Percentiles rank a stretch among this genome's conserved stretches.
Evolutionary conservation across 2,797 vertebrate genomes (phyloP).

Genomic region (Acropternis orthonyx): DNA sequence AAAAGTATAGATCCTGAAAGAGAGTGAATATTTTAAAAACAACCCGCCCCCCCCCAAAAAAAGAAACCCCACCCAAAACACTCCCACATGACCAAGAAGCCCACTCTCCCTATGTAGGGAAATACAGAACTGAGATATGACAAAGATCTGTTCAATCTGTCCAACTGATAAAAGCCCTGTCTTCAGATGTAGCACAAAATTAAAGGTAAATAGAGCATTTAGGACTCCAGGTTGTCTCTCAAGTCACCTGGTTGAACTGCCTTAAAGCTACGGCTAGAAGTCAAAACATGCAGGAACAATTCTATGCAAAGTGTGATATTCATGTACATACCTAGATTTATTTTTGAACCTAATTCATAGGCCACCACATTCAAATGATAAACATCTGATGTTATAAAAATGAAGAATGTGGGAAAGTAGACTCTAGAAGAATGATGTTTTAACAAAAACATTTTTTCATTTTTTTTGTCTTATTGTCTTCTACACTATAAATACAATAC

Average conservation of each 20-base stretch:
- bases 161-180: background rate
- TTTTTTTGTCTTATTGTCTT: background rate
- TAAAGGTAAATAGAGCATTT: background rate
- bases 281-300: background rate
- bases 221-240: background rate
- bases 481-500: background rate
- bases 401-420: background rate
- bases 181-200: background rate
- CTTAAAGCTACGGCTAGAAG: background rate
- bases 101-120: background rate
- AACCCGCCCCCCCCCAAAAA: background rate
- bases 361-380: background rate
- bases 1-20: background rate
- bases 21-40: background rate
- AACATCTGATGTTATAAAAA: background rate
- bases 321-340: background rate
- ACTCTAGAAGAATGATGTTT: background rate
- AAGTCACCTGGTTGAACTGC: background rate
- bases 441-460: background rate
- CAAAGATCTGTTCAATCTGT: background rate
- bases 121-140: background rate
- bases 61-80: background rate
- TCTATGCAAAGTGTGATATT: background rate
- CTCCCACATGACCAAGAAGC: background rate
- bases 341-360: background rate